Evolutionary conservation across 2,113 vertebrate species (phyloP).

Genomic region (Cephalophus harveyi): DNA sequence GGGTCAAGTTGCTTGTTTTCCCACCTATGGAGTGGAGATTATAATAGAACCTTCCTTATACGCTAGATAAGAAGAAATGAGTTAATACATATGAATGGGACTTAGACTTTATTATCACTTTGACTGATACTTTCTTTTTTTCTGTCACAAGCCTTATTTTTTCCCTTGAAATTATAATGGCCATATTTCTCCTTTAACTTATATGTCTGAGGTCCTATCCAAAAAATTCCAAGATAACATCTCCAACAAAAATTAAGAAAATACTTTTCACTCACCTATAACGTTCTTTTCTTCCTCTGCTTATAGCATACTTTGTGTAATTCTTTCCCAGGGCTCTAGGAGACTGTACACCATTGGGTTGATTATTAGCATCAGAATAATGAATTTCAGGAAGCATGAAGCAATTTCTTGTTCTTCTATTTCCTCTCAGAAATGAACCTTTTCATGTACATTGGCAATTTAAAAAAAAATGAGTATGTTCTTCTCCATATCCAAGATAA

Average conservation of each 20-base stretch:
- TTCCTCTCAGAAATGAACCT: constrained; percentile 39
- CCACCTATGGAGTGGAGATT: not conserved
- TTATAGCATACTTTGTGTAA: not conserved
- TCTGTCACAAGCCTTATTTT: not conserved
- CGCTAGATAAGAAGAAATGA: not conserved
- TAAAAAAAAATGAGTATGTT: not conserved
- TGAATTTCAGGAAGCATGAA: constrained; percentile 23
- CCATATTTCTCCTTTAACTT: not conserved
- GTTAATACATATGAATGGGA: not conserved
- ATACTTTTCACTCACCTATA: not conserved
- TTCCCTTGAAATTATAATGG: not conserved
- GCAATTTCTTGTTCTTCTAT: not conserved
- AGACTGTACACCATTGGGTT: not conserved
- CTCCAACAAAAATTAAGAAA: not conserved
- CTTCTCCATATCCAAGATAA: constrained; percentile 41
- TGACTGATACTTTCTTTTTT: not conserved
- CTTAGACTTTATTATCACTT: not conserved
- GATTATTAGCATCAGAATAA: not conserved
- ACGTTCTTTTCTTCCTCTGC: not conserved
- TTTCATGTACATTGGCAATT: constrained; percentile 33
- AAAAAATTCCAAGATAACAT: not conserved
- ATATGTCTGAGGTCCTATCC: not conserved
- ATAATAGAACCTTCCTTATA: not conserved
- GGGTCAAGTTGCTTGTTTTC: not conserved
- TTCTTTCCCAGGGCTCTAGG: not conserved